Base-by-base conservation (phyloP, 2,113 vertebrate species). In the Psophia crepitans region DNA sequence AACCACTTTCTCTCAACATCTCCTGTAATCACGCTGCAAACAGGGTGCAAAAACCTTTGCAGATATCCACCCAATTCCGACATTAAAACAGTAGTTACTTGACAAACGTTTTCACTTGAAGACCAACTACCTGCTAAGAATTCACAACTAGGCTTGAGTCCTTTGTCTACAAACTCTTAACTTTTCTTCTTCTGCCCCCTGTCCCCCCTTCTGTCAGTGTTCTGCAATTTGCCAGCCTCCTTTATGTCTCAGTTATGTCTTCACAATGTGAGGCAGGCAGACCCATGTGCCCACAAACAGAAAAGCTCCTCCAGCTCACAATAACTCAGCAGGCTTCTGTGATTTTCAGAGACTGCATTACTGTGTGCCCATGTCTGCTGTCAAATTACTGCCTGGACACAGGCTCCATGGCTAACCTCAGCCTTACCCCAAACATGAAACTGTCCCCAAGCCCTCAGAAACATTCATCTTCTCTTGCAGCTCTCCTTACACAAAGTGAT, bases 321-420 rank as follows among this genome's bases (percentile, higher is more conserved):
- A 96, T 94, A 97, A 94, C 97, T 96, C 97, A 97, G 97, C 94
- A 97, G 93, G 95, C 81, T 83, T 44, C 95, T 79, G 58, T 8
- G 5, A 95, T 93, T 97, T 88, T 87, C 74, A 96, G 87, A 95
- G 89, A 48, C 91, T 94, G 81, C 57, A 48, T 64, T 92, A 71
- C 84, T 79, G 73, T 73, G 90, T 92, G 83, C 61, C 94, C 89
- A 46, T 76, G 95, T 87, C 95, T 93, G 80, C 89, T 92, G 93
- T 95, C 89, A 91, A 96, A 96, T 82, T 85, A 79, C 73, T 93
- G 89, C 91, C 85, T 94, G 89, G 92, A 95, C 74, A 71, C 84
- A 58, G 86, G 77, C 57, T 89, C 84, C 86, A 54, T 5, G 61
- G 86, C 69, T 84, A 95, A 93, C 69, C 69, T 81, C 92, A 95